phyloP scores from a whole-genome alignment of 2,888 invertebrate genomes.

The Notodonta ziczac region DNA sequence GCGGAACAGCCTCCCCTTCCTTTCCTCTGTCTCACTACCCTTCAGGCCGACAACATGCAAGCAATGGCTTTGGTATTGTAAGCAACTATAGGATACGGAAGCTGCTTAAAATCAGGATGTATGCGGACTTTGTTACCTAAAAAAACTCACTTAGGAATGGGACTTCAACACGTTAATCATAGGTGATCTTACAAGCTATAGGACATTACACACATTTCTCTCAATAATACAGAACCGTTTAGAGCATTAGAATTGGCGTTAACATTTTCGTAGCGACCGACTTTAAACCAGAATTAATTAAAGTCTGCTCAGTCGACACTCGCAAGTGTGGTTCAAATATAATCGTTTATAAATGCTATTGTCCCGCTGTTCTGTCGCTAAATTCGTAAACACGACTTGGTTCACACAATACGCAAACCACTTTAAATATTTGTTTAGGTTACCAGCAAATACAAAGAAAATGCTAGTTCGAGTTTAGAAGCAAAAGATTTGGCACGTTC shows the following conservation, averaged over 20 bases:
- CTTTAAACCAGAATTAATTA: slow-evolving; percentile 36
- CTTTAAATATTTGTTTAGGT: slow-evolving; percentile 24
- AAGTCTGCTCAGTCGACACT: slow-evolving; percentile 33
- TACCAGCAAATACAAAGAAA: slow-evolving; percentile 6
- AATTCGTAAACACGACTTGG: slow-evolving; percentile 18
- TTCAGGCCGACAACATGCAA: no score
- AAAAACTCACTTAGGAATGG: no score
- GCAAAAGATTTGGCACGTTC: not conserved
- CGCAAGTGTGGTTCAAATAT: slow-evolving; percentile 31
- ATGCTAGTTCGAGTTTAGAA: not conserved
- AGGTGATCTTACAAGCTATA: no score
- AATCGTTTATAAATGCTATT: slow-evolving; percentile 31
- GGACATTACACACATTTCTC: no score
- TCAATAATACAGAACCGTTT: no score
- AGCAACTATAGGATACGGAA: no score
- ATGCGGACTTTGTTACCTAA: no score
- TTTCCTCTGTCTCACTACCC: no score
- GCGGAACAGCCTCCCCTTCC: no score
- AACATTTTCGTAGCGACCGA: not conserved
- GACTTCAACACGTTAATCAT: no score
- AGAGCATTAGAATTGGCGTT: not conserved
- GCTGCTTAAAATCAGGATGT: no score
- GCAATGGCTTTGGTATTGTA: no score
- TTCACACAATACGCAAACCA: not conserved
- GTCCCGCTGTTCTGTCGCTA: slow-evolving; percentile 25